These are phyloP conservation scores for Harpagus bidentatus DNA, from an alignment of 2,113 vertebrate genomes.

Conservation along the genomic window DNA sequence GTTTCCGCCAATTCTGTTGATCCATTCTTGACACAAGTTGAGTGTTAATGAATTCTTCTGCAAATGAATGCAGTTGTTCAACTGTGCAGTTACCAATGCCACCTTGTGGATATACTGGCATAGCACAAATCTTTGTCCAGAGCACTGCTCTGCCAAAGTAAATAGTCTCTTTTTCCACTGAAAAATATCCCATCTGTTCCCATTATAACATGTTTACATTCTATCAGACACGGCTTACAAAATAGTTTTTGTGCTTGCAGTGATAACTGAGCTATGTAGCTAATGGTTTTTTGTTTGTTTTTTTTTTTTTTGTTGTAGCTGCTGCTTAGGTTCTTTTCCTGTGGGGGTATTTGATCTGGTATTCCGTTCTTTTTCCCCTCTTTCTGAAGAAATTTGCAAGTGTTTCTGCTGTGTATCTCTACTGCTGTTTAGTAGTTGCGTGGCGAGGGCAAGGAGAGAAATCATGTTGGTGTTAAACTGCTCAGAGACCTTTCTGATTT, in stretches of 20 bases:
- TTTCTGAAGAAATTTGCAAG: not conserved
- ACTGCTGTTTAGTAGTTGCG: not conserved
- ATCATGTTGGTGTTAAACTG: not conserved
- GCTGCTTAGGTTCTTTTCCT: not conserved
- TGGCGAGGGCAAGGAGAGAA: not conserved
- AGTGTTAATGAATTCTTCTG: not conserved
- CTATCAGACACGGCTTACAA: not conserved
- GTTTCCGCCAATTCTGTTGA: not conserved
- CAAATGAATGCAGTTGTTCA: not conserved
- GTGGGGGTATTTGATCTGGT: not conserved
- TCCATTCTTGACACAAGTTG: not conserved
- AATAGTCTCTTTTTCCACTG: not conserved
- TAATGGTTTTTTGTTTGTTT: too few species aligned
- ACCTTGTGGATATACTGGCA: conserved; percentile 36
- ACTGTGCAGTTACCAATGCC: conserved; percentile 2
- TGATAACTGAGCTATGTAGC: not conserved
- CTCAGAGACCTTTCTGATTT: not conserved
- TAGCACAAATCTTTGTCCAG: not conserved
- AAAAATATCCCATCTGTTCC: not conserved
- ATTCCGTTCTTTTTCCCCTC: not conserved
- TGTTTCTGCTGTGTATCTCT: not conserved
- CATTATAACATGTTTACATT: not conserved
- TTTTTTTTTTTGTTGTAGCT: not conserved
- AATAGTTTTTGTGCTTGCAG: fast-evolving
- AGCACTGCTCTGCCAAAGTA: not conserved